Percentiles rank a stretch among this genome's conserved stretches.
phyloP scores from a whole-genome alignment of 2,113 vertebrate genomes.

The Crotalus tigris region DNA sequence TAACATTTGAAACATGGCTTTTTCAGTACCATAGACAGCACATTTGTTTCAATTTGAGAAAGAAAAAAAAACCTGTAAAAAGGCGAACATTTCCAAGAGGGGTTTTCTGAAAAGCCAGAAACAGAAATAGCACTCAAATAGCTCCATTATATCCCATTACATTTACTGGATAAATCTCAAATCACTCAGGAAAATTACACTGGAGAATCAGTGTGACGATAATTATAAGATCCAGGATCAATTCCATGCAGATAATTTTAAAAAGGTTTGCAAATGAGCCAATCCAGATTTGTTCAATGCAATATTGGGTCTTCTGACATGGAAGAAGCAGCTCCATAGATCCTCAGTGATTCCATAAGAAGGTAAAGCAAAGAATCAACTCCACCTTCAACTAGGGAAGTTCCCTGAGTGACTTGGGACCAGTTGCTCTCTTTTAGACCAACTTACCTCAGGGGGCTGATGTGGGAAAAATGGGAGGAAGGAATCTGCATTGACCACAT shows the following conservation, averaged over 20 bases:
- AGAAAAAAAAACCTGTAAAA: neutral
- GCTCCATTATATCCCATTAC: neutral
- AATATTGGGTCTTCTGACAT: neutral
- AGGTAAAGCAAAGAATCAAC: neutral
- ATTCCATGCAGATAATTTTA: neutral
- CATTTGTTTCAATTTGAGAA: slow-evolving; percentile 25
- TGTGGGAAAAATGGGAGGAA: neutral
- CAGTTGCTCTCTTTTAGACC: neutral
- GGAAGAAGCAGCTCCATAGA: neutral
- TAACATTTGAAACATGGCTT: slow-evolving; percentile 21
- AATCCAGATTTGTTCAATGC: neutral
- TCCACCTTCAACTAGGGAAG: neutral
- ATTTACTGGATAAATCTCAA: neutral
- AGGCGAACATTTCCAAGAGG: neutral
- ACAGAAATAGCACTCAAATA: neutral
- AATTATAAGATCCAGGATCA: neutral
- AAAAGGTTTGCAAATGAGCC: neutral
- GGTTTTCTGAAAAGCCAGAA: neutral
- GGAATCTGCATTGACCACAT: neutral
- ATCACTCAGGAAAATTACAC: neutral
- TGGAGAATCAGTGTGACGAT: neutral
- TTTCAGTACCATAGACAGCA: slow-evolving; percentile 94
- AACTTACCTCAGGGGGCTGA: neutral
- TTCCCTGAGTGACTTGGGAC: neutral
- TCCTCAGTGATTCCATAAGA: neutral